A percentile compares a stretch with the other conserved stretches of the same genome.
Conservation (phyloP, 2,888 invertebrate species). For the Drosophila hamatofila region DNA sequence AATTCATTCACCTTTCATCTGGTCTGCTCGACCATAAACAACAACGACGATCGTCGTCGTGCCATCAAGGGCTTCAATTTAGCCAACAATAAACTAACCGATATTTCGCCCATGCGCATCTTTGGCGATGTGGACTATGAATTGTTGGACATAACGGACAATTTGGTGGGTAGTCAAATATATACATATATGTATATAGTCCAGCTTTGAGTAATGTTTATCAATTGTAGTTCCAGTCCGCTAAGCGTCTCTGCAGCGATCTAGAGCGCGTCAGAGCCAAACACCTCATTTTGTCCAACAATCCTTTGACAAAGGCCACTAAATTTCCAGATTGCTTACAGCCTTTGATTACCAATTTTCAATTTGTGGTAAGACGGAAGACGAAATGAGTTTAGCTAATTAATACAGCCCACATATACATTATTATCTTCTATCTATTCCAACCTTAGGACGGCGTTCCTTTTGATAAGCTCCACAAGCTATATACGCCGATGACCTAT, state of each 20-base stretch:
- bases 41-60: conserved; percentile 76
- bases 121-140: conserved; percentile 75
- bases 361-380: conserved; percentile 60
- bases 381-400: too few species aligned
- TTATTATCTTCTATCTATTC: not conserved
- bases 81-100: conserved; percentile 70
- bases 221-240: conserved; percentile 58
- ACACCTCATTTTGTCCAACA: conserved; percentile 70
- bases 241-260: conserved; percentile 72
- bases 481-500: conserved; percentile 71
- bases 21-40: conserved; percentile 74
- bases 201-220: not conserved
- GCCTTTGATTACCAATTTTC: conserved; percentile 74
- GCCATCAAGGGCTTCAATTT: conserved; percentile 76
- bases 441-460: conserved; percentile 69
- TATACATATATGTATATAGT: not conserved
- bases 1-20: conserved; percentile 74
- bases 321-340: conserved; percentile 79
- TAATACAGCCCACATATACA: too few species aligned
- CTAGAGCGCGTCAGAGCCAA: conserved; percentile 72
- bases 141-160: conserved; percentile 75
- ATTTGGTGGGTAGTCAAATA: conserved; percentile 34
- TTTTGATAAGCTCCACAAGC: conserved; percentile 74
- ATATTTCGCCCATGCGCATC: conserved; percentile 69
- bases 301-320: conserved; percentile 72